These are phyloP conservation scores for Anastrepha obliqua DNA, from an alignment of 1,140 invertebrate species.

Conservation along the genomic window DNA sequence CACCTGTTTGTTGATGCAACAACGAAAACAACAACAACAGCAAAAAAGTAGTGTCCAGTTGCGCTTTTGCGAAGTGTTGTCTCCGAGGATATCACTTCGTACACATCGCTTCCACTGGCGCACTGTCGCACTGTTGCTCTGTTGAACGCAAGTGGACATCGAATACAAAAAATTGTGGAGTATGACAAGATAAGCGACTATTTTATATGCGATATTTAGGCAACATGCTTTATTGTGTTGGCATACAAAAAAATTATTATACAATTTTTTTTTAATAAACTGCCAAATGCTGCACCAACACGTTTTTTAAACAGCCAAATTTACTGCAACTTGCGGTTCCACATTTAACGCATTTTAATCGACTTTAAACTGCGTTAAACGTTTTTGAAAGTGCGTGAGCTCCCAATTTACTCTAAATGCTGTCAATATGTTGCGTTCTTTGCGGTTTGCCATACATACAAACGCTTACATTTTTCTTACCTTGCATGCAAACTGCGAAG, in stretches of 20 bases:
- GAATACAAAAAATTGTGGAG: background rate
- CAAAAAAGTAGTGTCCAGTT: background rate
- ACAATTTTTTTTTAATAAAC: background rate
- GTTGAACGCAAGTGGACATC: constrained; percentile 10
- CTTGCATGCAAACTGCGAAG: background rate
- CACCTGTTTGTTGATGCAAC: constrained; percentile 20
- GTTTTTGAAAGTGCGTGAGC: background rate
- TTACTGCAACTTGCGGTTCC: background rate
- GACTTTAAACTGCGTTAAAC: background rate
- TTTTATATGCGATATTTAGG: background rate
- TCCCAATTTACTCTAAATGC: background rate
- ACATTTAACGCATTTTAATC: constrained; percentile 14
- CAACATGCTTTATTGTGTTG: background rate
- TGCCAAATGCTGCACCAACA: background rate
- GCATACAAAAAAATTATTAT: background rate
- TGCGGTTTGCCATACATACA: constrained; percentile 2
- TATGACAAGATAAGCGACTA: constrained; percentile 41
- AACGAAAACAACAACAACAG: background rate
- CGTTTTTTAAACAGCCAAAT: background rate
- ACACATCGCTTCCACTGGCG: constrained; percentile 11
- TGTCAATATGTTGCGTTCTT: background rate
- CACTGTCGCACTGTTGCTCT: background rate
- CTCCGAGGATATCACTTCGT: constrained; percentile 10
- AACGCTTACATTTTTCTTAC: constrained; percentile 31
- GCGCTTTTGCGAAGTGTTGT: constrained; percentile 8